Percentiles rank a stretch among this genome's conserved stretches.
phyloP scores from a whole-genome alignment of 1,140 invertebrate genomes.

The Druon quercuslanigerum region DNA sequence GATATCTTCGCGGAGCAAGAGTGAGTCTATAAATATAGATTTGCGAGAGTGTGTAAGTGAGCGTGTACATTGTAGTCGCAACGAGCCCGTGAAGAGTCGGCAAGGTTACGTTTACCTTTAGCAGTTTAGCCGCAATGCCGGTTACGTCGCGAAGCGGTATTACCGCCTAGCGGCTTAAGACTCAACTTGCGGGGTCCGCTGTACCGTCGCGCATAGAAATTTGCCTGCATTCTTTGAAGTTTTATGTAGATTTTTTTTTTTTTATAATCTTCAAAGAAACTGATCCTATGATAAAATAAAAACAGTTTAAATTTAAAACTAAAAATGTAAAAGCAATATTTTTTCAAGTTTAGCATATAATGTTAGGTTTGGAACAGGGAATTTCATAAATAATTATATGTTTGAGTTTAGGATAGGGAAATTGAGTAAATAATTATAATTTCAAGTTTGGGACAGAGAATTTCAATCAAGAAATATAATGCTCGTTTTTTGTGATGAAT shows the following conservation, averaged over 20 bases:
- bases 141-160: conserved; percentile 47
- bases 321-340: too few species aligned
- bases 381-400: too few species aligned
- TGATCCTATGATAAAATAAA: too few species aligned
- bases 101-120: conserved; percentile 51
- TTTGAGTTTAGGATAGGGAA: too few species aligned
- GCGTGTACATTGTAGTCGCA: neutral
- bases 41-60: neutral
- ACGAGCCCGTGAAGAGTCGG: conserved; percentile 34
- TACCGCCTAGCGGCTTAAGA: conserved; percentile 43
- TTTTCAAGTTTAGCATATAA: too few species aligned
- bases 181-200: conserved; percentile 31
- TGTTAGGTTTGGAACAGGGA: too few species aligned
- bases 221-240: neutral
- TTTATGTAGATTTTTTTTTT: neutral
- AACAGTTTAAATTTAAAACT: too few species aligned
- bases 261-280: neutral
- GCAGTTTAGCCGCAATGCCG: conserved; percentile 42
- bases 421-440: too few species aligned
- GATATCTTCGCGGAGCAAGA: neutral
- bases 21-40: neutral
- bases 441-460: too few species aligned
- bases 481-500: too few species aligned
- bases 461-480: too few species aligned
- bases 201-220: conserved; percentile 14